phyloP scores from a whole-genome alignment of 2,113 vertebrate species.

The Hassar affinis region DNA sequence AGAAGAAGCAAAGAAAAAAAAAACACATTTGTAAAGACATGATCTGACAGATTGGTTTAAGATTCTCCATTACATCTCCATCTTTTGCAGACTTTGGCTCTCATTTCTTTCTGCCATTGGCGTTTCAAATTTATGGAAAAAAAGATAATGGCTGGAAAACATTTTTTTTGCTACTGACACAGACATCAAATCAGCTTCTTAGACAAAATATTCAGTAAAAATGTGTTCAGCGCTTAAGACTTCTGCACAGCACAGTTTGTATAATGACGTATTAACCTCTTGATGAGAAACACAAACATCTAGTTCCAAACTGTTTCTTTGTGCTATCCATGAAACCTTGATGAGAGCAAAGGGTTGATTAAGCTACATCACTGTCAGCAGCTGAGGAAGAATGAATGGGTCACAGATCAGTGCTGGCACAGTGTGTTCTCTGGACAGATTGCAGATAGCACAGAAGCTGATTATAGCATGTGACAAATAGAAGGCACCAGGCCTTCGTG shows the following conservation, averaged over 20 bases:
- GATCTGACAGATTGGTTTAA: background rate
- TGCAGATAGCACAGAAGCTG: constrained; percentile 30
- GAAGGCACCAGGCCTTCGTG: constrained; percentile 15
- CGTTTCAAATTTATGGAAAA: no score
- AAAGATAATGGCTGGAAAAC: no score
- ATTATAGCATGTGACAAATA: constrained; percentile 35
- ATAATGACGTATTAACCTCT: constrained; percentile 10
- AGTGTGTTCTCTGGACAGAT: constrained; percentile 31
- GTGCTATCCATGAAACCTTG: background rate
- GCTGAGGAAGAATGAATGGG: background rate
- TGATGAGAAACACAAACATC: constrained; percentile 12
- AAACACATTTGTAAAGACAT: background rate
- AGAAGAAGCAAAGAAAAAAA: no score
- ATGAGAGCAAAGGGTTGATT: constrained; percentile 7
- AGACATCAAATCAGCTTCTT: background rate
- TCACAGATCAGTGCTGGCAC: constrained; percentile 23
- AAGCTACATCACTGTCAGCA: background rate
- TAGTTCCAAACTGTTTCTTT: constrained; percentile 14
- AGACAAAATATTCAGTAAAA: background rate
- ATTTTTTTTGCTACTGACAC: no score
- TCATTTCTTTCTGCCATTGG: background rate
- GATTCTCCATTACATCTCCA: background rate
- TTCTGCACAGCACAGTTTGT: background rate
- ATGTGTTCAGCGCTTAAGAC: background rate
- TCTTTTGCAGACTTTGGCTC: background rate